Percentiles rank a stretch among this genome's conserved stretches.
phyloP scores from a whole-genome alignment of 2,797 vertebrate species.

The Helicolenus hilgendorfi region DNA sequence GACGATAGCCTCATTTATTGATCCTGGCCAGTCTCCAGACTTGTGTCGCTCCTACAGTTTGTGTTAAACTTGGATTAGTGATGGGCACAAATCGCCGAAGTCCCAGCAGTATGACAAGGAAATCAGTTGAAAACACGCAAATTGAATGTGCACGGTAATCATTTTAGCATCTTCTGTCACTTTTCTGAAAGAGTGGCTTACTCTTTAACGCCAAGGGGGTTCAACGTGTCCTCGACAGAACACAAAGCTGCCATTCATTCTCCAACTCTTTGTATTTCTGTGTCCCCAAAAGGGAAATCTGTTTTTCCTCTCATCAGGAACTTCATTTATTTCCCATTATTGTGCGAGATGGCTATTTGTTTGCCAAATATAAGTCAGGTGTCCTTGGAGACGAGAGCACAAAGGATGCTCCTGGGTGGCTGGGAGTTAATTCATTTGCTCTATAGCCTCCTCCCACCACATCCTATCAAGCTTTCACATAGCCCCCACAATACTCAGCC shows the following conservation, averaged over 20 bases:
- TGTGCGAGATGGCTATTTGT: conserved; percentile 62
- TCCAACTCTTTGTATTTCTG: conserved; percentile 42
- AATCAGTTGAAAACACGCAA: background rate
- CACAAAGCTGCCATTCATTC: conserved; percentile 69
- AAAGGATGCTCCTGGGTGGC: conserved; percentile 64
- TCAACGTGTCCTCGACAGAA: conserved; percentile 29
- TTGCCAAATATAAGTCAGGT: conserved; percentile 71
- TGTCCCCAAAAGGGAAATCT: conserved; percentile 46
- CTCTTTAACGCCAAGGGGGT: conserved; percentile 1
- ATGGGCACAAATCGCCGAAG: background rate
- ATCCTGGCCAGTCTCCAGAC: background rate
- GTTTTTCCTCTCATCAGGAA: conserved; percentile 51
- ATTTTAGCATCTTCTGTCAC: conserved; percentile 17
- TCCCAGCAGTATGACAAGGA: background rate
- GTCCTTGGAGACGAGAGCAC: conserved; percentile 72
- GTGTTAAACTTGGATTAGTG: background rate
- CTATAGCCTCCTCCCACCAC: conserved; percentile 39
- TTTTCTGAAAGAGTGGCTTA: background rate
- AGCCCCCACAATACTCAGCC: conserved; percentile 32
- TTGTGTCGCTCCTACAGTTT: background rate
- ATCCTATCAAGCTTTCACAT: conserved; percentile 46
- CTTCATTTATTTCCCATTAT: conserved; percentile 77
- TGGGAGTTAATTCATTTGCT: conserved; percentile 64
- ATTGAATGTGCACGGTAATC: background rate
- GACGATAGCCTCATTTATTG: background rate